A percentile compares a stretch with the other conserved stretches of the same genome.
Conservation (phyloP, 2,888 invertebrate genomes). For the Apodemia duryi region DNA sequence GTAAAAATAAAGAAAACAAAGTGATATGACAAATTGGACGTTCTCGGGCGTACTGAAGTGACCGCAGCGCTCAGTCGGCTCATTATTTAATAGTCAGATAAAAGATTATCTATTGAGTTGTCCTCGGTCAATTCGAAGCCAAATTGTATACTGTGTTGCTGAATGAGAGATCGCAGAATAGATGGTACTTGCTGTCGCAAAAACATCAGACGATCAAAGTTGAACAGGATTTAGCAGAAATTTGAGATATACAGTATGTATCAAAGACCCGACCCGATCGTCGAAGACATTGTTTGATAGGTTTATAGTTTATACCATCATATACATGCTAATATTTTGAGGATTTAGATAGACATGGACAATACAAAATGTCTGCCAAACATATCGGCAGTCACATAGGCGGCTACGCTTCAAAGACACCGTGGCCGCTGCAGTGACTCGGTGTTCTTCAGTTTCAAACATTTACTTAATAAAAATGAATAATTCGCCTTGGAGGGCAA, state of each 20-base stretch:
- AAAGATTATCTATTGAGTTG: slow-evolving; percentile 72
- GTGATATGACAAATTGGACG: slow-evolving; percentile 36
- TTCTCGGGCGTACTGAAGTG: slow-evolving; percentile 40
- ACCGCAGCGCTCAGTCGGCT: slow-evolving; percentile 45
- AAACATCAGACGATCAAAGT: neutral
- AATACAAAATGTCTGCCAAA: no score
- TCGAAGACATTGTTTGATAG: no score
- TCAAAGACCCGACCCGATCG: no score
- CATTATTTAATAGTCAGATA: slow-evolving; percentile 75
- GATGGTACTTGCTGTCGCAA: neutral
- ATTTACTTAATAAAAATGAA: no score
- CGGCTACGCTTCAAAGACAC: no score
- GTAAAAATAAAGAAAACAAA: slow-evolving; percentile 12
- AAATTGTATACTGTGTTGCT: slow-evolving; percentile 54
- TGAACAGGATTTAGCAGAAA: neutral
- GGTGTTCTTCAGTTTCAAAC: no score
- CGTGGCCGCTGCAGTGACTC: no score
- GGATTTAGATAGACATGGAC: no score
- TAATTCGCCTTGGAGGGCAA: no score
- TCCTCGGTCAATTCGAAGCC: slow-evolving; percentile 62
- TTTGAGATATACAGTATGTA: neutral
- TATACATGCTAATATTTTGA: no score
- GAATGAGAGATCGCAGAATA: slow-evolving; percentile 33
- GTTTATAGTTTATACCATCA: no score
- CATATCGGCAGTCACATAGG: no score